Evolutionary conservation across 1,140 invertebrate genomes (phyloP), one percentile per base, ranked within the genome.

Genomic region (Leptinotarsa texana): DNA sequence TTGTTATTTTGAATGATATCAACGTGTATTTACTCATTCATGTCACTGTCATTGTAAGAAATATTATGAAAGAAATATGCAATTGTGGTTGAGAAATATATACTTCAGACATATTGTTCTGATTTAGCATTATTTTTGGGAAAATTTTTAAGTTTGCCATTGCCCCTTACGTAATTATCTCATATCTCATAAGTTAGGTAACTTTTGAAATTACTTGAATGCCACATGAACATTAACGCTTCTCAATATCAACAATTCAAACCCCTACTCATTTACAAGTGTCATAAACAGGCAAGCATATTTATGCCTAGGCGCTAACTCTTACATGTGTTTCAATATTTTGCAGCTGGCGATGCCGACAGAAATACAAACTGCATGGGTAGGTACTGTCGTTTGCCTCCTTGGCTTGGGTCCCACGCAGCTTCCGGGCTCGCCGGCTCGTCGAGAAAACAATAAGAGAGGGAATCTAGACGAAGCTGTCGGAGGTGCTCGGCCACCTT

Each of bases 401-500:
- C 75, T 71, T n/a, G n/a, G 24, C 24, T 33, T 47, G 15, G 66
- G 42, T 68, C 66, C 69, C 69, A 62, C 69, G 57, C 69, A 71
- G 69, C 69, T 71, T 71, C 69, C 69, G 69, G 48, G 49, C n/a
- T 18, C n/a, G 51, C 51, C 51, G 6, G n/a, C 33, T 66, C 18
- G 22, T 24, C 33, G 66, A 42, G n/a, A 71, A 71, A 18, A 71
- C 22, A 51, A 49, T 61, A 62, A 66, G 63, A 71, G 69, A 75
- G 72, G 70, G 63, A 74, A 72, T 65, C 74, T 65, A 72, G 74
- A 76, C 69, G 62, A 22, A 65, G 48, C 49, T 21, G 49, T 77
- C 72, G 67, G 75, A 66, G 75, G 67, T 63, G 61, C 42, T 69
- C 77, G 78, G 78, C 79, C 63, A 61, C 72, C 77, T 78, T 82